A percentile compares a stretch with the other conserved stretches of the same genome.
Conservation (phyloP, 2,113 vertebrate species). For the Acinonyx jubatus region DNA sequence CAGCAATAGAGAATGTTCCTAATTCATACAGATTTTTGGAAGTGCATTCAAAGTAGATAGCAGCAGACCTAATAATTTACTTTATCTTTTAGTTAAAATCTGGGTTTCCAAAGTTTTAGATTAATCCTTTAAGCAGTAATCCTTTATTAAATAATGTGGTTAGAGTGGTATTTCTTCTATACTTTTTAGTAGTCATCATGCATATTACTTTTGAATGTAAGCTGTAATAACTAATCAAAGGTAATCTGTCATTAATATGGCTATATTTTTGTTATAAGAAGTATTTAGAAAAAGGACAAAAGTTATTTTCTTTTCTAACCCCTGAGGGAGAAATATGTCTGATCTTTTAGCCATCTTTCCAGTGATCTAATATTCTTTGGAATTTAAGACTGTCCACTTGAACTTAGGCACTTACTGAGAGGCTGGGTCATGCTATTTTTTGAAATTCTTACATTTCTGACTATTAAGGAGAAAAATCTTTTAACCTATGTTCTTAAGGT, state of each 20-base stretch:
- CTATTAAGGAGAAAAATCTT: not conserved
- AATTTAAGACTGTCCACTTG: not conserved
- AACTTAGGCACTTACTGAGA: not conserved
- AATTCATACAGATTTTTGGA: not conserved
- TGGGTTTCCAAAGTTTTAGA: conserved; percentile 1
- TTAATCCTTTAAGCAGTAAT: conserved; percentile 31
- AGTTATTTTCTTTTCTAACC: not conserved
- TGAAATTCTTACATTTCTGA: not conserved
- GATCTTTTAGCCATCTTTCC: not conserved
- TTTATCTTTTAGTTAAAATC: conserved; percentile 20
- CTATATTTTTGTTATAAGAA: conserved; percentile 29
- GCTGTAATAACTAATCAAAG: conserved; percentile 7
- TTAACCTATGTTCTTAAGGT: not conserved
- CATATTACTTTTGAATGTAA: not conserved
- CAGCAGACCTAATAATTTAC: not conserved
- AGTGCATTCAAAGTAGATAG: not conserved
- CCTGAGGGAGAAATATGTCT: not conserved
- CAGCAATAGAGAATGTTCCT: not conserved
- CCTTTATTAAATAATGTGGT: conserved; percentile 29
- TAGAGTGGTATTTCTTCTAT: not conserved
- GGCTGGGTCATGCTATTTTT: not conserved
- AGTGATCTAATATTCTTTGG: not conserved
- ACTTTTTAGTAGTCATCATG: not conserved
- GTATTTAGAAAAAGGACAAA: not conserved
- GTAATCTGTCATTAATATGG: not conserved